Percentiles rank a stretch among this genome's conserved stretches.
phyloP scores from a whole-genome alignment of 2,113 vertebrate species.

The Ivindomyrus marchei region DNA sequence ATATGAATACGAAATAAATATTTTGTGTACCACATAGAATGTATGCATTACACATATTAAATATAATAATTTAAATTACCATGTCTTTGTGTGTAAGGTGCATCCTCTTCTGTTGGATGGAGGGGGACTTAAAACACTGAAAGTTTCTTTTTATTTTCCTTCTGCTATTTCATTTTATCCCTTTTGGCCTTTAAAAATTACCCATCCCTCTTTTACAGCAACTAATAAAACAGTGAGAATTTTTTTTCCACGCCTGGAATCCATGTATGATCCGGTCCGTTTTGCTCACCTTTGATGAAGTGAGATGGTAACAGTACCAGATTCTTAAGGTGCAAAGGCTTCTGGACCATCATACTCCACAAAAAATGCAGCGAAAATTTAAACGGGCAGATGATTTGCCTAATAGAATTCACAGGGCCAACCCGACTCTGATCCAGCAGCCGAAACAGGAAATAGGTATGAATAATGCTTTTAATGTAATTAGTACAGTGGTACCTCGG shows the following conservation, averaged over 20 bases:
- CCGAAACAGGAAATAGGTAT: not conserved
- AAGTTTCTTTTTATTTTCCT: not conserved
- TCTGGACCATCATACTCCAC: not conserved
- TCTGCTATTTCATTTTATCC: not conserved
- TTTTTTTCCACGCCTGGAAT: not conserved
- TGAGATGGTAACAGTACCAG: not conserved
- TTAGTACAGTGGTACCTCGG: not conserved
- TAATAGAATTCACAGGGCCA: conserved; percentile 5
- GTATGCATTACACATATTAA: not conserved
- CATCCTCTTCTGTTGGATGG: not conserved
- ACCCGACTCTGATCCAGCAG: not conserved
- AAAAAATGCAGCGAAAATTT: not conserved
- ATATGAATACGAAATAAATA: not conserved
- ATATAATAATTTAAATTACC: not conserved
- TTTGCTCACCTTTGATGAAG: not conserved
- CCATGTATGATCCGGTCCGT: not conserved
- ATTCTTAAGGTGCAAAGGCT: not conserved
- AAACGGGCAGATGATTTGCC: not conserved
- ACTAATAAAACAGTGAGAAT: not conserved
- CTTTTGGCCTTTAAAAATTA: conserved; percentile 1
- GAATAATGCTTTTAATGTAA: conserved; percentile 1
- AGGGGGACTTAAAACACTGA: not conserved
- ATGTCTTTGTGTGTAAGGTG: not conserved
- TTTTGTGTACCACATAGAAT: not conserved
- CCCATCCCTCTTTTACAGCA: not conserved